These are phyloP conservation scores for Mesocricetus auratus DNA, from an alignment of 2,113 vertebrate species.

Conservation along the genomic window DNA sequence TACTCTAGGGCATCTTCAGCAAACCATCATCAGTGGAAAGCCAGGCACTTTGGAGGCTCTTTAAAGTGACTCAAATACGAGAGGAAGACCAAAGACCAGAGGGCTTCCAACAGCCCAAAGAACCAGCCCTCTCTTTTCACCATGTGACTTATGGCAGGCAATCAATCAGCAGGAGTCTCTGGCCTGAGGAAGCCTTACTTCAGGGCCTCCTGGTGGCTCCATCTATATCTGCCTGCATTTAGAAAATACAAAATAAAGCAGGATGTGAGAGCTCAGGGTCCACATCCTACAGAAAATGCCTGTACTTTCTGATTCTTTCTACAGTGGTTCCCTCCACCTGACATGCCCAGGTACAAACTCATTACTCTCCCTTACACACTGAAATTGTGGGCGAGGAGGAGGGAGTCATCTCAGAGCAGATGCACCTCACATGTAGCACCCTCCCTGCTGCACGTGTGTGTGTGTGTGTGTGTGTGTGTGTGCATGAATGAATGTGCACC, in stretches of 20 bases:
- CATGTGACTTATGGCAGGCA: fast-evolving
- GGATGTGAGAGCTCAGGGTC: background rate
- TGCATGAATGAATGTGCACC: fast-evolving
- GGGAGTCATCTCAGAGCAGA: background rate
- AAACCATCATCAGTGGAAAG: background rate
- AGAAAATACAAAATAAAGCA: background rate
- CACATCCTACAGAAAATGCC: fast-evolving
- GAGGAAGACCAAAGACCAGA: background rate
- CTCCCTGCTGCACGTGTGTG: background rate
- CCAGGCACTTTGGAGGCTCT: background rate
- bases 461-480: background rate
- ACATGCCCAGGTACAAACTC: background rate
- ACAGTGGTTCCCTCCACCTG: background rate
- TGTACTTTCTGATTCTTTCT: background rate
- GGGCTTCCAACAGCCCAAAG: background rate
- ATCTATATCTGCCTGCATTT: background rate
- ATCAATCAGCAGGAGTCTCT: background rate
- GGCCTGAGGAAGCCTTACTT: background rate
- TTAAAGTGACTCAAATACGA: background rate
- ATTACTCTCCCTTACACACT: background rate
- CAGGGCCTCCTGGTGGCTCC: background rate
- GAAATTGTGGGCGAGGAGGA: background rate
- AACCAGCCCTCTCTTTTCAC: background rate
- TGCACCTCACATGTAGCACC: background rate
- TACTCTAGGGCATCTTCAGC: background rate